These are phyloP conservation scores for Linepithema humile DNA, from an alignment of 1,140 invertebrate genomes.

Conservation along the genomic window DNA sequence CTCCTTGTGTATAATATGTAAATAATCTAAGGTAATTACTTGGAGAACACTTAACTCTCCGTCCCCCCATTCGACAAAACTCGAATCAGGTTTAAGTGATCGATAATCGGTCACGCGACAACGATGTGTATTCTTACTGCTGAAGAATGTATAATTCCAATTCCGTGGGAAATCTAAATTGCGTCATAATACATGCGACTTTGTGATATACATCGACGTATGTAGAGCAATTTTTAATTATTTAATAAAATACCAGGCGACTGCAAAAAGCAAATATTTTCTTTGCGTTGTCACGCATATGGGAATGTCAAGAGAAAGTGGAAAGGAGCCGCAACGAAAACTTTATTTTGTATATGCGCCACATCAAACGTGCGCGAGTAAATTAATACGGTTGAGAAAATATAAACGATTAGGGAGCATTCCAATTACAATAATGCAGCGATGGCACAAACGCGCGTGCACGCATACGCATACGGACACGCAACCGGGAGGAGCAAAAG, in stretches of 20 bases:
- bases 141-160: neutral
- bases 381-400: constrained; percentile 71
- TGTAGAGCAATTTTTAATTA: neutral
- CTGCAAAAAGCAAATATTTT: neutral
- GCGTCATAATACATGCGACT: neutral
- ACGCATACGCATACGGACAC: neutral
- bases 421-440: constrained; percentile 43
- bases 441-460: neutral
- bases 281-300: neutral
- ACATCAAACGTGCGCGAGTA: constrained; percentile 41
- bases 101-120: neutral
- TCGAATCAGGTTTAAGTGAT: neutral
- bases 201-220: neutral
- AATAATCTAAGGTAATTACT: neutral
- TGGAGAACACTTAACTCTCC: neutral
- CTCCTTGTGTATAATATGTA: neutral
- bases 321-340: neutral
- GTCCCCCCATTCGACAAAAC: neutral
- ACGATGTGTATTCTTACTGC: too few species aligned
- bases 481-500: constrained; percentile 18
- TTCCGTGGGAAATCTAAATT: neutral
- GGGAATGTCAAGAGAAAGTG: neutral
- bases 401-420: constrained; percentile 67
- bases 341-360: neutral
- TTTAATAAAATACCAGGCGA: neutral